phyloP scores from a whole-genome alignment of 2,113 vertebrate genomes.

The Ardeotis arabs region DNA sequence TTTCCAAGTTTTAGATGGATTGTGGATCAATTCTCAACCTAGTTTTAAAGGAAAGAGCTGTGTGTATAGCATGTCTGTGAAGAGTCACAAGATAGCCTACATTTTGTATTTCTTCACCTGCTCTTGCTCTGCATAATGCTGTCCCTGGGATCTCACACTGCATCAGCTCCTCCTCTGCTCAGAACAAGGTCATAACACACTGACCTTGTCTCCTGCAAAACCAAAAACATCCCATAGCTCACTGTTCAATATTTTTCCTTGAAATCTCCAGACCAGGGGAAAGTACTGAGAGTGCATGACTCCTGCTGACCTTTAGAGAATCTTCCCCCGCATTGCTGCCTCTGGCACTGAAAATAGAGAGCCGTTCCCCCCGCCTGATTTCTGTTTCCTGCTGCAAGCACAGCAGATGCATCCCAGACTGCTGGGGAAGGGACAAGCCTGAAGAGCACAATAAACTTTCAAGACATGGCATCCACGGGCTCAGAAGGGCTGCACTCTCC shows the following conservation, averaged over 20 bases:
- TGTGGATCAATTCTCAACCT: background rate
- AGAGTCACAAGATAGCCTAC: background rate
- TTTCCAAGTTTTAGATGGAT: background rate
- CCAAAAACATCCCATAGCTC: background rate
- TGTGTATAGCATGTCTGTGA: background rate
- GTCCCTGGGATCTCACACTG: background rate
- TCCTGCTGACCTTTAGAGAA: constrained; percentile 13
- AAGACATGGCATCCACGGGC: background rate
- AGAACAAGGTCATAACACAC: background rate
- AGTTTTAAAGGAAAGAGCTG: background rate
- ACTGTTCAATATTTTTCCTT: background rate
- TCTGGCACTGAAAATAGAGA: background rate
- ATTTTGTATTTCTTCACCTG: background rate
- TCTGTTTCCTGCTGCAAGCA: background rate
- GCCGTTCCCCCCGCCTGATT: background rate
- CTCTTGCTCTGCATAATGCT: background rate
- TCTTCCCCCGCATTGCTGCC: background rate
- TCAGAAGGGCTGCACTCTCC: background rate
- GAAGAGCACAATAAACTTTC: background rate
- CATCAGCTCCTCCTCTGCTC: background rate
- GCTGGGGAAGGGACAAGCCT: constrained; percentile 5
- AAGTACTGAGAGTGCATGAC: background rate
- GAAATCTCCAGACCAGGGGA: background rate
- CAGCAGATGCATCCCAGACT: constrained; percentile 5
- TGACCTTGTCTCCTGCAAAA: background rate